A percentile compares a stretch with the other conserved stretches of the same genome.
phyloP scores from a whole-genome alignment of 2,797 vertebrate species.

The Trachurus trachurus region DNA sequence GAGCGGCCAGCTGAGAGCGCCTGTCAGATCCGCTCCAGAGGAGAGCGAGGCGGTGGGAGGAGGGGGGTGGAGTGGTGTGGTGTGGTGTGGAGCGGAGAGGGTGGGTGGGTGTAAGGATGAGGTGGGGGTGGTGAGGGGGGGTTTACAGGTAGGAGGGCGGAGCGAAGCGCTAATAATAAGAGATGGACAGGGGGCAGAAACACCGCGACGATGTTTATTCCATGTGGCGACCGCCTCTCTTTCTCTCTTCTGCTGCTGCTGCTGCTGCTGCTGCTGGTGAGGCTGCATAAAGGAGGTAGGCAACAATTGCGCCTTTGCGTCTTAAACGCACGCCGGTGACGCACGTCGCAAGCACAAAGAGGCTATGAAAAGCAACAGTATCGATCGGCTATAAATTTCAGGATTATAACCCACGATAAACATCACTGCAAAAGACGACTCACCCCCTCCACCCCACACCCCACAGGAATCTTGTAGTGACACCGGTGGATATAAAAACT shows the following conservation, averaged over 20 bases:
- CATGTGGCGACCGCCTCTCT: conserved; percentile 35
- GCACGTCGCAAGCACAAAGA: conserved; percentile 56
- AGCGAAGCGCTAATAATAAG: conserved; percentile 79
- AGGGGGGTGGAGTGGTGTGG: too few relatives aligned
- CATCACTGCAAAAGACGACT: conserved; percentile 8
- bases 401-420: conserved; percentile 2
- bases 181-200: conserved; percentile 72
- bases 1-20: conserved; percentile 78
- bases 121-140: background rate
- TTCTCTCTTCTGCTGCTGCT: too few relatives aligned
- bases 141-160: conserved; percentile 87
- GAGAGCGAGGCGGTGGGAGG: conserved; percentile 66
- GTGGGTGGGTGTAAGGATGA: conserved; percentile 42
- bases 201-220: conserved; percentile 48
- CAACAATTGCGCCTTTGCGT: conserved; percentile 64
- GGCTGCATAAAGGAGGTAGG: conserved; percentile 32
- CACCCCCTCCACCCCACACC: background rate
- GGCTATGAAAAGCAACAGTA: conserved; percentile 20
- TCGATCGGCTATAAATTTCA: conserved; percentile 42
- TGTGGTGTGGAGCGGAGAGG: conserved; percentile 36
- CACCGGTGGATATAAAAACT: background rate
- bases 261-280: conserved; percentile 19
- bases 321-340: conserved; percentile 65
- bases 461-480: background rate
- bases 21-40: conserved; percentile 80